phyloP scores from a whole-genome alignment of 2,888 invertebrate species.

The Therioaphis trifolii region DNA sequence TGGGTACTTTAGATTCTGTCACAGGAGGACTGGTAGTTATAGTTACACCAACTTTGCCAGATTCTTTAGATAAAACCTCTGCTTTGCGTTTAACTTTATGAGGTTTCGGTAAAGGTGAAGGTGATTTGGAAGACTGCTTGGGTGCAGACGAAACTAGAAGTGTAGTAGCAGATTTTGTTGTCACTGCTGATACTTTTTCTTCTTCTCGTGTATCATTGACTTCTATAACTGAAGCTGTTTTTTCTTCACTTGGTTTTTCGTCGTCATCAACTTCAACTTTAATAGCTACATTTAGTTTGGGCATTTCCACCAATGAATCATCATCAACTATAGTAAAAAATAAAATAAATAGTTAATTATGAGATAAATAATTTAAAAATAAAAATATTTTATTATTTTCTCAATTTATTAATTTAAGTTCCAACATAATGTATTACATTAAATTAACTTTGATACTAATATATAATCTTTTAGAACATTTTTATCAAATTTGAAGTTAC shows the following conservation, averaged over 20 bases:
- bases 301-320: constrained; percentile 58
- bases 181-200: constrained; percentile 48
- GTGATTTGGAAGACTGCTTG: constrained; percentile 54
- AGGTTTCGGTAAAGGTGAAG: constrained; percentile 66
- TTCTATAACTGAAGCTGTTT: constrained; percentile 37
- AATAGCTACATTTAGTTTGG: constrained; percentile 55
- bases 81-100: constrained; percentile 80
- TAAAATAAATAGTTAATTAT: neutral
- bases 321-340: constrained; percentile 42
- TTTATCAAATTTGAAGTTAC: too few relatives aligned
- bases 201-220: constrained; percentile 59
- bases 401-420: neutral
- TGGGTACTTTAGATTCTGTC: constrained; percentile 63
- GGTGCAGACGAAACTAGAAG: constrained; percentile 15
- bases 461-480: too few relatives aligned
- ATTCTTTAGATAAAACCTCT: constrained; percentile 85
- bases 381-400: neutral
- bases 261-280: constrained; percentile 27
- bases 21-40: constrained; percentile 80
- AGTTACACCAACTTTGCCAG: constrained; percentile 90
- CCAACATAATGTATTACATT: too few relatives aligned
- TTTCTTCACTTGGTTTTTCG: constrained; percentile 51
- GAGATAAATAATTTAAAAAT: neutral
- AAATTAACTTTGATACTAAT: too few relatives aligned
- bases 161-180: constrained; percentile 66